Percentiles rank a stretch among this genome's conserved stretches.
phyloP scores from a whole-genome alignment of 2,888 invertebrate species.

The Dryadula phaetusa region DNA sequence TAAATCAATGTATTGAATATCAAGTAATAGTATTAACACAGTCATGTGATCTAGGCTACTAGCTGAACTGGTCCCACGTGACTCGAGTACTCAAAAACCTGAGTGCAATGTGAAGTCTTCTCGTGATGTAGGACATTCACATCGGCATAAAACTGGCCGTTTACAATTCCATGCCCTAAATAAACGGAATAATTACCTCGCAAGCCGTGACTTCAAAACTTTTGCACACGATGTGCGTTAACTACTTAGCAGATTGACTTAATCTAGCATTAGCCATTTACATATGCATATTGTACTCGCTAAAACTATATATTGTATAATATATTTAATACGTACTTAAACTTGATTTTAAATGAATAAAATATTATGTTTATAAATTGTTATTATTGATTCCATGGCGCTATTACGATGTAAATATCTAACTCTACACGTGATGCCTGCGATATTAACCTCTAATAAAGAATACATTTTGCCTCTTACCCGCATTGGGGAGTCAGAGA shows the following conservation, averaged over 20 bases:
- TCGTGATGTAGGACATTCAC: constrained; percentile 28
- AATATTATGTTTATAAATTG: background rate
- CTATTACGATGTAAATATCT: too few species aligned
- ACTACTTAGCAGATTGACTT: too few species aligned
- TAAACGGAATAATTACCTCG: constrained; percentile 27
- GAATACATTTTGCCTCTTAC: too few species aligned
- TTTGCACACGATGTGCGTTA: constrained; percentile 7
- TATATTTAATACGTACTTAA: background rate
- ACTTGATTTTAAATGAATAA: background rate
- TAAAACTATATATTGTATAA: background rate
- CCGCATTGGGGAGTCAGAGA: too few species aligned
- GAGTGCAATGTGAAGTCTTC: background rate
- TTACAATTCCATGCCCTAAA: constrained; percentile 36
- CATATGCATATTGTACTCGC: background rate
- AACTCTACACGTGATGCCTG: too few species aligned
- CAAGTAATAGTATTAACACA: background rate
- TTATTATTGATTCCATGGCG: background rate
- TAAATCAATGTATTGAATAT: background rate
- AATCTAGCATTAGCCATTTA: constrained; percentile 10
- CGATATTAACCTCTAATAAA: too few species aligned
- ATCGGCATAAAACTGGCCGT: constrained; percentile 29
- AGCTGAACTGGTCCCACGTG: constrained; percentile 1
- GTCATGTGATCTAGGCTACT: background rate
- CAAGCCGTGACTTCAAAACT: constrained; percentile 17
- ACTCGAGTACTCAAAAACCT: background rate